phyloP scores from a whole-genome alignment of 2,888 invertebrate species.

The Invenusta paracnida region DNA sequence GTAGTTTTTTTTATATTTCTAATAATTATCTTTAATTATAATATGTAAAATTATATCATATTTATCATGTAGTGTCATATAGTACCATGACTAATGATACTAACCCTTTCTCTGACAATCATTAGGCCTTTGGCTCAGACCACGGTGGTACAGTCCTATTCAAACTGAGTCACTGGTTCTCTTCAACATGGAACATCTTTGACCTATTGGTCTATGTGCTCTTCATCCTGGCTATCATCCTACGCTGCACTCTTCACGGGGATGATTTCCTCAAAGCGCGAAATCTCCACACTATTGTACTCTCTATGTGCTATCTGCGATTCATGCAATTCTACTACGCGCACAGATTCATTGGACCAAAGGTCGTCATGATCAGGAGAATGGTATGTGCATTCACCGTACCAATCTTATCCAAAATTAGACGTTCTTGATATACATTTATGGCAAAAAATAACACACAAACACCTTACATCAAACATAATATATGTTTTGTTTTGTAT shows the following conservation, averaged over 20 bases:
- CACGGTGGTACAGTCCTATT: conserved; percentile 49
- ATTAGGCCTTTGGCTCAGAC: conserved; percentile 52
- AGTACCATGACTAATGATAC: too few species aligned
- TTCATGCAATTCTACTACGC: conserved; percentile 58
- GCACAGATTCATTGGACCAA: conserved; percentile 58
- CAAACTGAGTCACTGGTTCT: conserved; percentile 54
- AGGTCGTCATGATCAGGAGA: conserved; percentile 59
- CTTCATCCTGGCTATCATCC: conserved; percentile 53
- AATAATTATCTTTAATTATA: too few species aligned
- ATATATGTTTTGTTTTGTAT: too few species aligned
- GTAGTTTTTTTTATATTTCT: too few species aligned
- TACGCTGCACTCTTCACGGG: conserved; percentile 50
- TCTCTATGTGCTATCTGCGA: conserved; percentile 56
- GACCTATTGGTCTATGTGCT: conserved; percentile 54
- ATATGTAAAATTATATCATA: too few species aligned
- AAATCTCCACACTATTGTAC: conserved; percentile 54
- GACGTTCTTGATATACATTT: too few species aligned
- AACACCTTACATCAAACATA: too few species aligned
- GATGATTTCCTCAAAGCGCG: conserved; percentile 52
- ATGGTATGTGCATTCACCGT: conserved; percentile 54
- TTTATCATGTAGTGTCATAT: too few species aligned
- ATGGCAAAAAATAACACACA: too few species aligned
- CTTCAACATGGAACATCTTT: conserved; percentile 56
- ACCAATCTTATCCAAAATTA: neutral
- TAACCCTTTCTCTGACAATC: too few species aligned